phyloP scores from a whole-genome alignment of 2,888 invertebrate genomes.

The Ctena decussata region DNA sequence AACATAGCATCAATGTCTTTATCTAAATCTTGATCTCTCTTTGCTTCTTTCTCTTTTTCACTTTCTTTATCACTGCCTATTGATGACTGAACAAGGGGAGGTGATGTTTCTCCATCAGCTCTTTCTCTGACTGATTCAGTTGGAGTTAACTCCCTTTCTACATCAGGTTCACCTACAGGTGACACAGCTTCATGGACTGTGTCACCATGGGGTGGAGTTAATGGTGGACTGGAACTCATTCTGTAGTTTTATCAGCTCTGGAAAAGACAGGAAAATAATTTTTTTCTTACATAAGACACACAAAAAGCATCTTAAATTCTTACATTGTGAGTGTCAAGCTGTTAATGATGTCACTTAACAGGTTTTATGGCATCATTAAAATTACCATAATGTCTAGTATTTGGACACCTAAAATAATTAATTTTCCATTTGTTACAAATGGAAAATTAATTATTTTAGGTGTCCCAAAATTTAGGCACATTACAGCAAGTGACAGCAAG shows the following conservation, averaged over 20 bases:
- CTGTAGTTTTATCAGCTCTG: background rate
- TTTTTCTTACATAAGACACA: too few species aligned
- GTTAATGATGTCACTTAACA: too few species aligned
- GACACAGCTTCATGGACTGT: background rate
- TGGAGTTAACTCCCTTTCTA: conserved; percentile 24
- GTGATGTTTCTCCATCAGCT: background rate
- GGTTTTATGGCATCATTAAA: too few species aligned
- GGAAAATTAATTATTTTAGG: too few species aligned
- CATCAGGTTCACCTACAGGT: conserved; percentile 3
- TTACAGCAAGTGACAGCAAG: too few species aligned
- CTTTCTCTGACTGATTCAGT: background rate
- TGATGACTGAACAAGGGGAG: background rate
- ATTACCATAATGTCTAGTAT: too few species aligned
- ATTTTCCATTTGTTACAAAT: too few species aligned
- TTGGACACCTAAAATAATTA: too few species aligned
- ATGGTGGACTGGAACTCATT: conserved; percentile 23
- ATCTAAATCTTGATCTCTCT: conserved; percentile 42
- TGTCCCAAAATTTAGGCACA: too few species aligned
- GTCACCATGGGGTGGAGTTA: background rate
- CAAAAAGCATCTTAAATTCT: too few species aligned
- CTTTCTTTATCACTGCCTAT: conserved; percentile 15
- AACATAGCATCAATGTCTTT: conserved; percentile 58
- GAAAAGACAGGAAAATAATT: too few species aligned
- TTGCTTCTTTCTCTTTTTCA: conserved; percentile 33
- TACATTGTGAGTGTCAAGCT: too few species aligned